Base-by-base conservation (phyloP, 2,113 vertebrate species). In the Stercorarius parasiticus region DNA sequence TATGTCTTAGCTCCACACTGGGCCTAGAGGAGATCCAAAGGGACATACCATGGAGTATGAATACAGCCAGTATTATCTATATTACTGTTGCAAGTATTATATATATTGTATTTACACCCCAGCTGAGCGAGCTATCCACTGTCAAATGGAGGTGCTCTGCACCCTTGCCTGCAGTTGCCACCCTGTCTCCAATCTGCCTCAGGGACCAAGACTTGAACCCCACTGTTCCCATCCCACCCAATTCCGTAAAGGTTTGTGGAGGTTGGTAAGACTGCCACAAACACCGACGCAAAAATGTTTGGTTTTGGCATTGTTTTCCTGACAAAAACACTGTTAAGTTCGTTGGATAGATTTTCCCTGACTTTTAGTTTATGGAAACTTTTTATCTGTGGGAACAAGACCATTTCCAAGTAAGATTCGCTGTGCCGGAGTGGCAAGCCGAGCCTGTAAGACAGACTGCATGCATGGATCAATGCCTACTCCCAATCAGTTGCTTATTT, bases 11-110 rank as follows among this genome's bases (percentile, higher is more conserved):
- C 16, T 86, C 42, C 56, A 29, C 15, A 1, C 0, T 11, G 42
- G 29, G 10, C 27, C 67, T 25, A 50, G 84, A 42, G 23, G 29
- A 26, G 43, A 15, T 27, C 38, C n/a, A 22, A 38, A 29, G 66
- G 4, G 20, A 36, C 13, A 15, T 15, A 14, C 55, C 36, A 1
- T 2, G 38, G 17, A 45, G 3, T 5, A 4, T 2, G 7, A 30
- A 3, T 21, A 22, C 23, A 43, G 45, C 6, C 69, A 15, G 36
- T 9, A 12, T 58, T 38, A 13, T 18, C 26, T 34, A 2, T 6
- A 11, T n/a, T 62, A 17, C 34, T 32, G 3, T 27, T 36, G n/a
- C 8, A 72, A 66, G 25, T 23, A 11, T 36, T 26, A 20, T 10
- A n/a, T 21, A 34, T n/a, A 2, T 40, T 15, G 6, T 70, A 30